Evolutionary conservation across 2,888 invertebrate genomes (phyloP), one percentile per base, ranked within the genome.

Genomic region (Ophioninae sp.): DNA sequence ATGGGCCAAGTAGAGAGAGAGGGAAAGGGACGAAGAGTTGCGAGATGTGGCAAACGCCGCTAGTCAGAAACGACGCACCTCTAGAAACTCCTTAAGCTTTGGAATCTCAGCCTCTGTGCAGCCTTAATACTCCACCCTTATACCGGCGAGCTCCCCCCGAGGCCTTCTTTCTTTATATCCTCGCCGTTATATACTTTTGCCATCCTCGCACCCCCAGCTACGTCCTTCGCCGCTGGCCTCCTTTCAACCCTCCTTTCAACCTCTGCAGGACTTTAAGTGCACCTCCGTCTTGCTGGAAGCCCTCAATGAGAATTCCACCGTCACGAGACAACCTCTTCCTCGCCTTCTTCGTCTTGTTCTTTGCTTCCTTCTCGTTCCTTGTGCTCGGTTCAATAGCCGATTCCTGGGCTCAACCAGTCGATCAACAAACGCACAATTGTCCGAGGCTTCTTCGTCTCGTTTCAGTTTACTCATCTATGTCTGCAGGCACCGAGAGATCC

Each of bases 31-130:
- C 88, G 87, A 86, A 83, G 87, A 85, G 85, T 86, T 87, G 89
- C 61, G 88, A 84, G 85, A 85, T 86, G 84, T 84, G 88, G 84
- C 86, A 86, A 86, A 88, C 89, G 88, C 89, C 87, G 87, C 81
- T 79, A 85, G 65, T 69, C 71, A 65, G 68, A 23, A 77, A 56
- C 74, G n/a, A 23, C 41, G 64, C 74, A 68, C 51, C 69, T 58
- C 59, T 64, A 58, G n/a, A 65, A 78, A 69, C 81, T 71, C 69
- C 78, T 77, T 39, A 56, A 68, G 58, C 71, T 39, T 51, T 61
- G 20, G 51, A 30, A 77, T 67, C 64, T 75, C 68, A 17, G 39
- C 58, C 30, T 68, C 64, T 75, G 58, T 30, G 61, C 59, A 30
- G 65, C 78, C 69, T 71, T 82, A 73, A 81, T 76, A 73, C 80